Base-by-base conservation (phyloP, 2,888 invertebrate genomes). In the Machimus atricapillus region DNA sequence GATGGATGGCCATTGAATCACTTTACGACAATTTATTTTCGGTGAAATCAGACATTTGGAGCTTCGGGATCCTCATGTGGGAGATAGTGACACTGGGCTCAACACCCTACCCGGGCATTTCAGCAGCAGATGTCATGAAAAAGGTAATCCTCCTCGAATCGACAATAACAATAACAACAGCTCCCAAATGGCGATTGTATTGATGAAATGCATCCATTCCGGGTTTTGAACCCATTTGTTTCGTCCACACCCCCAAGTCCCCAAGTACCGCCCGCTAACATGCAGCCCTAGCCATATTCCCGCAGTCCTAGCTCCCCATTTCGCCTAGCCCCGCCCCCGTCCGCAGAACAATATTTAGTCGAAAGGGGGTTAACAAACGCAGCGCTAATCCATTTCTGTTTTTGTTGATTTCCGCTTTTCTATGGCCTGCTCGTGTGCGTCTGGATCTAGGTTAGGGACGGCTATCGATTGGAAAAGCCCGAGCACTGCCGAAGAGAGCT, bases 1-100 rank as follows among this genome's bases (percentile, higher is more conserved):
- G 98, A 91, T 98, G 98, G 98, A 98, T 98, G 98, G 97, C 98
- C 0, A 97, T 98, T 0, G 98, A 98, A 91, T 97, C 98, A 1
- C 94, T 98, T 1, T 97, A 97, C 92, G 98, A 98, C 91, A 98
- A 98, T 91, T 95, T 98, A 91, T 98, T 98, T 93, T 97, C 98
- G 14, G 96, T 97, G 1, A 98, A 98, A 92, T 97, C 98, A 1
- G 98, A 98, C 91, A 97, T 98, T 76, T 98, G 98, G 98, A 98
- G 98, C 90, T 98, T 98, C 90, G 98, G 98, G 0, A 96, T 98
- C 16, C 94, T 98, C 12, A 95, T 98, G 90, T 99, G 98, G 98
- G 98, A 98, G 93, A 97, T 98, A 82, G 97, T 98, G 12, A 98
- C 98, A 0, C 94, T 98, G 19, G 98, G 98, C 23, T 97, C 98